Evolutionary conservation across 2,888 invertebrate species (phyloP).

Genomic region (Eucriotettix oculatus): DNA sequence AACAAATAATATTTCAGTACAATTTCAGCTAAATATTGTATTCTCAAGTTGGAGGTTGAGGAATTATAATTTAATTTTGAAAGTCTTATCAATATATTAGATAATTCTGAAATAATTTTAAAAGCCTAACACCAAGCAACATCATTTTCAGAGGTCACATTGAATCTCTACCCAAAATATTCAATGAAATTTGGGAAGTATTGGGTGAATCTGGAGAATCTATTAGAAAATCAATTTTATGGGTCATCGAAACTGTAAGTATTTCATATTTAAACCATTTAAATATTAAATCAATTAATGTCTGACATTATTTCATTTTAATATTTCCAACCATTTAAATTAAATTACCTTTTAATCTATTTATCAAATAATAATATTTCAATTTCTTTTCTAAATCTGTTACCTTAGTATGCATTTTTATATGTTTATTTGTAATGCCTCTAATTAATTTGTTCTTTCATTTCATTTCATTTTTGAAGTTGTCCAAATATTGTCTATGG

Average conservation of each 20-base stretch:
- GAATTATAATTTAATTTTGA: not conserved
- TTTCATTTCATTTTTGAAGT: no score
- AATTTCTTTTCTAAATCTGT: no score
- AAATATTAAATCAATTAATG: no score
- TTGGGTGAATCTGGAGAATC: conserved; percentile 74
- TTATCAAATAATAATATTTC: no score
- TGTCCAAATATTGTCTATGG: no score
- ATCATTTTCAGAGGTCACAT: conserved; percentile 41
- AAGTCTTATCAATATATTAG: not conserved
- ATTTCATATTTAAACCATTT: not conserved
- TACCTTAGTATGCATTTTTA: no score
- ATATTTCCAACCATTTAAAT: no score
- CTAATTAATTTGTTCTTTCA: no score
- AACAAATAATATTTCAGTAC: not conserved
- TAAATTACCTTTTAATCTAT: no score
- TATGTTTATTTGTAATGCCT: no score
- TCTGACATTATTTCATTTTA: no score
- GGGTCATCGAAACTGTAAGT: conserved; percentile 48
- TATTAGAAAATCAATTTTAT: conserved; percentile 54
- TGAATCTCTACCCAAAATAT: conserved; percentile 59
- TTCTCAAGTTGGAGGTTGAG: not conserved
- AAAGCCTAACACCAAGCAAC: not conserved
- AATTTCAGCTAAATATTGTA: not conserved
- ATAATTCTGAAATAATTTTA: not conserved
- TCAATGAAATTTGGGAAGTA: conserved; percentile 68